Base-by-base conservation (phyloP, 1,140 invertebrate species). In the Trypoxylus dichotomus region DNA sequence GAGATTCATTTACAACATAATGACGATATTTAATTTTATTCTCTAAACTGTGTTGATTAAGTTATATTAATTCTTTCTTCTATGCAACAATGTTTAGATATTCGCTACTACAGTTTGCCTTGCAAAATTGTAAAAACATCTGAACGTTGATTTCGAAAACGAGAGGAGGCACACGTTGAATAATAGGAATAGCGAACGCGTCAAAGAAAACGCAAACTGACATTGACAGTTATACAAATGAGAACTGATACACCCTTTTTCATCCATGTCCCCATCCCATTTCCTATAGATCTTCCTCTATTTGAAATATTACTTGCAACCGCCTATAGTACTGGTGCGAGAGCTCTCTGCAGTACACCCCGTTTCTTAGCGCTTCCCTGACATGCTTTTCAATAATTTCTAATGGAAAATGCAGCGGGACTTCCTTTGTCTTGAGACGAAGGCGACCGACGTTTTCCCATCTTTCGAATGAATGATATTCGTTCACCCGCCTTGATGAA, bases 161-260 rank as follows among this genome's bases (percentile, higher is more conserved):
- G 13, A 47, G 43, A 47, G 43, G 3, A 47, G n/a, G n/a, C 43
- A n/a, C 10, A 13, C 43, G n/a, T 47, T 47, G 2, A 47, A 13
- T 47, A 63, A 63, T 63, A 63, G 60, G 60, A 24, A 63, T 11
- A 19, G 60, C 13, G 21, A 1, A 6, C 15, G 19, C 13, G 19
- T 6, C 10, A 19, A 63, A 24, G 60, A 19, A 7, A 63, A 63
- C 60, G 25, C 15, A 63, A 24, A 63, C 60, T 63, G 60, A 63
- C 60, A 63, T 63, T 27, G 60, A 63, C 60, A 63, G 60, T 63
- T 63, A 63, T 63, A 63, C 21, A 63, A 63, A 63, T 63, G 60
- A 63, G 60, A 21, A 24, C 60, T 63, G 60, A 63, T 63, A 63
- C 60, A 63, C 60, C 60, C 60, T 63, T 63, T 63, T 63, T 19